These are phyloP conservation scores for Drosophila athabasca DNA, from an alignment of 1,140 invertebrate species.

Conservation along the genomic window DNA sequence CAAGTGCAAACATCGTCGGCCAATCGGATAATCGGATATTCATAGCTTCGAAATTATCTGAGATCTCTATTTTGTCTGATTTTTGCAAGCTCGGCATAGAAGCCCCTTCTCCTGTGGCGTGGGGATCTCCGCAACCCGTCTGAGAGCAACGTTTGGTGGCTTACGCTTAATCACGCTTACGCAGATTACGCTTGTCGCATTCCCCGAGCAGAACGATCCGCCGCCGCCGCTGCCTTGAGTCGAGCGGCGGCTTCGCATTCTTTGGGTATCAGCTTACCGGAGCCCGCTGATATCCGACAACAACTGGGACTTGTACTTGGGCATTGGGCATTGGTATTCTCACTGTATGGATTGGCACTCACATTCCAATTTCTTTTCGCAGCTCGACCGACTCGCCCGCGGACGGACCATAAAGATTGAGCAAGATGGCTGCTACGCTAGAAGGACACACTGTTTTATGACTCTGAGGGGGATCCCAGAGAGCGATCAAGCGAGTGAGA, in stretches of 20 bases:
- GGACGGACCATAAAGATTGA: conserved; percentile 50
- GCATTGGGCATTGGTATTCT: conserved; percentile 3
- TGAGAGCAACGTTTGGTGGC: not conserved
- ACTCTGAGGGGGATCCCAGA: conserved; percentile 50
- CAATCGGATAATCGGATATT: too few species aligned
- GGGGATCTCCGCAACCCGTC: too few species aligned
- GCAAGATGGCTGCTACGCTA: conserved; percentile 54
- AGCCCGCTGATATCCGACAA: conserved; percentile 28
- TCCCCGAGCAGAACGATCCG: conserved; percentile 23
- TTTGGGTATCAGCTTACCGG: conserved; percentile 35
- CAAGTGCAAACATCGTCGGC: too few species aligned
- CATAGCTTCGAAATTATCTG: too few species aligned
- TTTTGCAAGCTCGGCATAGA: too few species aligned
- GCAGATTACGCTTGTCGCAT: conserved; percentile 31
- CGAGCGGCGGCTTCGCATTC: conserved; percentile 21
- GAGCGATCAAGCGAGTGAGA: conserved; percentile 19
- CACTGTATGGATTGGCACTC: not conserved
- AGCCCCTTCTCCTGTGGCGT: too few species aligned
- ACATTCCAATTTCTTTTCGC: conserved; percentile 36
- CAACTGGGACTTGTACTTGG: not conserved
- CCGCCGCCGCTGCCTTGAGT: not conserved
- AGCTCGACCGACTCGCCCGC: conserved; percentile 28
- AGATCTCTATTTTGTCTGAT: too few species aligned
- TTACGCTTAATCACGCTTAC: conserved; percentile 5
- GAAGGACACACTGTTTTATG: conserved; percentile 56